Evolutionary conservation across 1,140 invertebrate species (phyloP).

Genomic region (Drusus annulatus): DNA sequence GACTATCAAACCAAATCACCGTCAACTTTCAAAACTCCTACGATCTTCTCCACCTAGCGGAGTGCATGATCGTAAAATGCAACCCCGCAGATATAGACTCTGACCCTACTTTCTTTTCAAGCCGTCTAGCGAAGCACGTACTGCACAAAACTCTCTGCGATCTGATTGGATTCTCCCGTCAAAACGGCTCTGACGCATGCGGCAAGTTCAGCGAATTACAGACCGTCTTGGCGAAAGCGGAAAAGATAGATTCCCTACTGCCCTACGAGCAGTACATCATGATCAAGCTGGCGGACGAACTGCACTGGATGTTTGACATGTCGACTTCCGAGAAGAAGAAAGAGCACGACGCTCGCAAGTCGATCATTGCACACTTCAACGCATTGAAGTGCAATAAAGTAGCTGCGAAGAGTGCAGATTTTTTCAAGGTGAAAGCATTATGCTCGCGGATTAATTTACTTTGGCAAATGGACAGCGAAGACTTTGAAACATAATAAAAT

Average conservation of each 20-base stretch:
- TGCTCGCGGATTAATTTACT: slow-evolving; percentile 17
- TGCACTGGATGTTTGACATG: slow-evolving; percentile 17
- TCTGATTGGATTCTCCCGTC: slow-evolving; percentile 15
- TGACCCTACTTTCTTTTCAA: slow-evolving; percentile 3
- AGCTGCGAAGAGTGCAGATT: background rate
- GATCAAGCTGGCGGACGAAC: slow-evolving; percentile 15
- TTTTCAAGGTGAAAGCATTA: slow-evolving; percentile 35
- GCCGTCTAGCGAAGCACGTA: slow-evolving; percentile 23
- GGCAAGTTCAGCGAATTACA: slow-evolving; percentile 23
- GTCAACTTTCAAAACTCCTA: slow-evolving; percentile 36
- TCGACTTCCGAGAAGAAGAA: background rate
- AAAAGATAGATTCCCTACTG: background rate
- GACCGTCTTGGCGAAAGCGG: slow-evolving; percentile 6
- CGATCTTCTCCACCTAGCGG: slow-evolving; percentile 20
- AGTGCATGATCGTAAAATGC: slow-evolving; percentile 28
- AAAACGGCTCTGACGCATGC: background rate
- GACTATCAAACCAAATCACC: slow-evolving; percentile 25
- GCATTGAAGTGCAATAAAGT: slow-evolving; percentile 13
- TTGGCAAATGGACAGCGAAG: slow-evolving; percentile 36
- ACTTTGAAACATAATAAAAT: background rate
- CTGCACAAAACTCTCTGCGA: slow-evolving; percentile 22
- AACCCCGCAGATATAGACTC: slow-evolving; percentile 27
- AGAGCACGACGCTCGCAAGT: slow-evolving; percentile 23
- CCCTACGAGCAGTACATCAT: slow-evolving; percentile 42
- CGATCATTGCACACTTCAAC: slow-evolving; percentile 25